These are phyloP conservation scores for Ptilorrhoa leucosticta DNA, from an alignment of 2,113 vertebrate genomes.

Conservation along the genomic window DNA sequence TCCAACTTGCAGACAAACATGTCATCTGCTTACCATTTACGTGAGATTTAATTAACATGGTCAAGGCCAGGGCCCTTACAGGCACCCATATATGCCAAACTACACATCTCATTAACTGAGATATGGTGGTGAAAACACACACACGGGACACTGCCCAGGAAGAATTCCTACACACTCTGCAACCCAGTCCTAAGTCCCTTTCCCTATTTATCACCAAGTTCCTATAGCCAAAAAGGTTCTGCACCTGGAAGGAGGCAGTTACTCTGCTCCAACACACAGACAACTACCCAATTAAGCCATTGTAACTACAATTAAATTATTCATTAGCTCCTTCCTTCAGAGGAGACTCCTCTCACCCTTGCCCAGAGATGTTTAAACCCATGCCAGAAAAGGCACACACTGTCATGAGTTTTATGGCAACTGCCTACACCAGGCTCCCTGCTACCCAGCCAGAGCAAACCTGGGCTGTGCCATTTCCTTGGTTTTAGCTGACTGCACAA, in stretches of 20 bases:
- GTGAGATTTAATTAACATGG: background rate
- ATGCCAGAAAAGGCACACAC: background rate
- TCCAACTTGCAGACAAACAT: background rate
- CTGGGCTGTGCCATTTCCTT: background rate
- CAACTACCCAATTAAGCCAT: background rate
- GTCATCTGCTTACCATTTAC: background rate
- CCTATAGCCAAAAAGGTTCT: background rate
- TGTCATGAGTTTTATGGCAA: background rate
- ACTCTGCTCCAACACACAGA: background rate
- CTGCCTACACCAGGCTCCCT: background rate
- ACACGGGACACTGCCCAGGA: background rate
- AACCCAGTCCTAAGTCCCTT: background rate
- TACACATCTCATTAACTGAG: background rate
- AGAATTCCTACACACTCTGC: too few species aligned
- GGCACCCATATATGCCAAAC: background rate
- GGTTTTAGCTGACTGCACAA: background rate
- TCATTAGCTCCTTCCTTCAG: background rate
- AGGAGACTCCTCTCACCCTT: background rate
- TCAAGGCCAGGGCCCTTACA: background rate
- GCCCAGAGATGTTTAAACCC: background rate
- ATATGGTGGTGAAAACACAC: background rate
- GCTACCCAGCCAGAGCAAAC: background rate
- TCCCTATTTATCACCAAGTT: background rate
- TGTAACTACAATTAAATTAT: background rate
- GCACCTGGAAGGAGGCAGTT: background rate